These are phyloP conservation scores for Sitophilus oryzae DNA, from an alignment of 1,140 invertebrate genomes.

Conservation along the genomic window DNA sequence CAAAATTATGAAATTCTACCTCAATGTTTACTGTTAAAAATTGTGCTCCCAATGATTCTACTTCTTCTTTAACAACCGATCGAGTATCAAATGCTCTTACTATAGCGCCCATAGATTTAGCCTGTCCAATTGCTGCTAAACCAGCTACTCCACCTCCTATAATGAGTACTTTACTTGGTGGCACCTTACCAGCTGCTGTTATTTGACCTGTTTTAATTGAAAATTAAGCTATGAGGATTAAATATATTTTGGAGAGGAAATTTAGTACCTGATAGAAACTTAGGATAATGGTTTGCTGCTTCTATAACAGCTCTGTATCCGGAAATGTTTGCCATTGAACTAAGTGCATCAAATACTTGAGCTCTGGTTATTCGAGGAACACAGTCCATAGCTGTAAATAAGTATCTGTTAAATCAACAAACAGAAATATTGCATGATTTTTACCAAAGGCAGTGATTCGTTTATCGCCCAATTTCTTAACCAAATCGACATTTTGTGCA, in stretches of 20 bases:
- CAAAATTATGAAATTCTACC: constrained; percentile 46
- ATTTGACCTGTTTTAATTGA: no score
- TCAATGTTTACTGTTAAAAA: constrained; percentile 73
- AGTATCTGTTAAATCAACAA: no score
- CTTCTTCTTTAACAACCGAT: constrained; percentile 81
- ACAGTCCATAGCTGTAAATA: constrained; percentile 74
- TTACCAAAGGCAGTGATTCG: constrained; percentile 79
- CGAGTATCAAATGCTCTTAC: constrained; percentile 84
- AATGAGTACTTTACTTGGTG: constrained; percentile 78
- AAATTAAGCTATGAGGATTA: no score
- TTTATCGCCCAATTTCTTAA: constrained; percentile 63
- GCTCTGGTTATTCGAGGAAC: constrained; percentile 77
- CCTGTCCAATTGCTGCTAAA: constrained; percentile 76
- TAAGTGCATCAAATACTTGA: constrained; percentile 84
- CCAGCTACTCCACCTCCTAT: constrained; percentile 88
- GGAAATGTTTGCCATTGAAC: constrained; percentile 89
- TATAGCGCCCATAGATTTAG: constrained; percentile 83
- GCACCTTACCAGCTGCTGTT: constrained; percentile 79
- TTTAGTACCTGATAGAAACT: constrained; percentile 75
- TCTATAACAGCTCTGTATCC: constrained; percentile 87
- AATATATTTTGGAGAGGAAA: no score
- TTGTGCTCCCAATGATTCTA: constrained; percentile 82
- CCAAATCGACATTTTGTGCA: constrained; percentile 71
- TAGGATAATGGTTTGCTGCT: constrained; percentile 81
- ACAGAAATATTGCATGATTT: no score